Evolutionary conservation across 2,797 vertebrate genomes (phyloP).

Genomic region (Gallinago nigripennis): DNA sequence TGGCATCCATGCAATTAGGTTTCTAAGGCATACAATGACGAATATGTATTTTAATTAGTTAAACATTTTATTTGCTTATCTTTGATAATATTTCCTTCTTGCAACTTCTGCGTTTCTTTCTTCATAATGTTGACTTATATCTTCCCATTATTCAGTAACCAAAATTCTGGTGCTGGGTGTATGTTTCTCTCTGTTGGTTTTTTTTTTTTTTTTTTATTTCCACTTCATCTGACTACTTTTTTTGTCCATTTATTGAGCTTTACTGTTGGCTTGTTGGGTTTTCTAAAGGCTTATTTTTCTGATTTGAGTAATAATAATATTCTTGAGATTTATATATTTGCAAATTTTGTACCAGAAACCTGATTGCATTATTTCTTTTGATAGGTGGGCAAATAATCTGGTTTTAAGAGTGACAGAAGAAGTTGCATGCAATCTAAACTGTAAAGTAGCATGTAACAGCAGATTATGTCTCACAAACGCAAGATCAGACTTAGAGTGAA

Average conservation of each 20-base stretch:
- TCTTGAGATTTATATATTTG: not conserved
- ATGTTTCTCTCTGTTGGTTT: not conserved
- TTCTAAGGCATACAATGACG: not conserved
- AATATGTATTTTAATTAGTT: not conserved
- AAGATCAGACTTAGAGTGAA: not conserved
- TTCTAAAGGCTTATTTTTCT: not conserved
- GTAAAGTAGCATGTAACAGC: not conserved
- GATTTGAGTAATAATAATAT: not conserved
- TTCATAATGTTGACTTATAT: not conserved
- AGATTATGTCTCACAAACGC: not conserved
- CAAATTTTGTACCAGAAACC: not conserved
- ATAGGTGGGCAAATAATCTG: constrained; percentile 11
- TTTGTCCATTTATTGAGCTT: not conserved
- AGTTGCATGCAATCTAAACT: not conserved
- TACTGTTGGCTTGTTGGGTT: not conserved
- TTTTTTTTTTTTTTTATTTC: not conserved
- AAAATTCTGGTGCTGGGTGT: not conserved
- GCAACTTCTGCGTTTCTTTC: not conserved
- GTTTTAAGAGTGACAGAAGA: not conserved
- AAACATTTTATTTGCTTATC: not conserved
- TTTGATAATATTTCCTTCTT: not conserved
- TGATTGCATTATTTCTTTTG: not conserved
- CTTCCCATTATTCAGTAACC: not conserved
- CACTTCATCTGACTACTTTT: not conserved
- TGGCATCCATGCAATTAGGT: not conserved